Base-by-base conservation (phyloP, 1,140 invertebrate species). In the Hypothenemus hampei region DNA sequence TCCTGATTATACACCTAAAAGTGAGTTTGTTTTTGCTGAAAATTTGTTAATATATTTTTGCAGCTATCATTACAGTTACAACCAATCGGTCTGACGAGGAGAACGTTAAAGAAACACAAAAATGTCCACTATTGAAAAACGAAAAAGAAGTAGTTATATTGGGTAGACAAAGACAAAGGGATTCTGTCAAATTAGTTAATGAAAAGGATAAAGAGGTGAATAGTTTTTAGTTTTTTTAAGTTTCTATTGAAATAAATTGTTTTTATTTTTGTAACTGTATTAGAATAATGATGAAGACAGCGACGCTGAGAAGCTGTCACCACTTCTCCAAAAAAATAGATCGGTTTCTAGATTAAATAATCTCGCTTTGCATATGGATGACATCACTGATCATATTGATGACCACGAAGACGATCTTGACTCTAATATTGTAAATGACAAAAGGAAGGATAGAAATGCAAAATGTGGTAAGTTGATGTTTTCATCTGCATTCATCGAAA, bases 221-320 rank as follows among this genome's bases (percentile, higher is more conserved):
- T n/a, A n/a, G n/a, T n/a, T n/a, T n/a, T n/a, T n/a, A n/a, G n/a
- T n/a, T n/a, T n/a, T n/a, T n/a, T n/a, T n/a, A n/a, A n/a, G n/a
- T n/a, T n/a, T n/a, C n/a, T n/a, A n/a, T n/a, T n/a, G n/a, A n/a
- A n/a, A n/a, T n/a, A n/a, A n/a, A n/a, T n/a, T n/a, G n/a, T n/a
- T n/a, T n/a, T n/a, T n/a, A n/a, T n/a, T n/a, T n/a, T n/a, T n/a
- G n/a, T n/a, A n/a, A n/a, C n/a, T n/a, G n/a, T n/a, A n/a, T 39
- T 16, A 65, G 63, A 57, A 37, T 47, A 10, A 78, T 44, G 85
- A 87, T 67, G 84, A 86, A 61, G 87, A 89, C 63, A 89, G 86
- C 62, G 87, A 90, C 69, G 83, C 83, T 19, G 87, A 90, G 68
- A 83, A 88, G 63, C 69, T 89, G 16, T 89, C 87, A 23, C 87